phyloP scores from a whole-genome alignment of 2,113 vertebrate genomes.

The Mormyrus lacerda region DNA sequence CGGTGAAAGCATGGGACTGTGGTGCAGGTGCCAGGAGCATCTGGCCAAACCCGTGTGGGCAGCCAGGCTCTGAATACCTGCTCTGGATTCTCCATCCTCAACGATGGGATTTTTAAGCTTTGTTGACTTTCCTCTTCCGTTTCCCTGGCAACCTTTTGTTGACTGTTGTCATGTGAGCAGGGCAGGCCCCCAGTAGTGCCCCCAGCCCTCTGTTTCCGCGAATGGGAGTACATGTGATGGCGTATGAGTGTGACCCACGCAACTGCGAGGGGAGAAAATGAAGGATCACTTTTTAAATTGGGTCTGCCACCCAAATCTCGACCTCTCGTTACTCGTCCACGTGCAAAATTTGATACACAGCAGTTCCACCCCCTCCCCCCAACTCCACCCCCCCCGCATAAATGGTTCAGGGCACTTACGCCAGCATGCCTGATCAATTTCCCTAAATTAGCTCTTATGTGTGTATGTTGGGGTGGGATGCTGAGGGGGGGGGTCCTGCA shows the following conservation, averaged over 20 bases:
- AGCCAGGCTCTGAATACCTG: neutral
- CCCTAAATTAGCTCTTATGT: neutral
- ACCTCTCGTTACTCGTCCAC: neutral
- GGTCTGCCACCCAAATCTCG: neutral
- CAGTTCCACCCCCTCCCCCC: neutral
- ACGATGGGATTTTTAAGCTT: neutral
- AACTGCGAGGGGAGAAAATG: neutral
- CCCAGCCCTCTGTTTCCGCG: neutral
- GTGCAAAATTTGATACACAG: neutral
- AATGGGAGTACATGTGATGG: neutral
- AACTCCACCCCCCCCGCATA: no score
- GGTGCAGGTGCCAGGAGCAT: neutral
- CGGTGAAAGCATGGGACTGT: neutral
- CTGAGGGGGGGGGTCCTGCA: constrained; percentile 23
- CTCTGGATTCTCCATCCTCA: neutral
- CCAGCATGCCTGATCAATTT: constrained; percentile 18
- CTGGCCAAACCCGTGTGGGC: neutral
- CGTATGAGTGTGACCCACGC: neutral
- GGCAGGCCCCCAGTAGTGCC: neutral
- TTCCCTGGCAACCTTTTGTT: neutral
- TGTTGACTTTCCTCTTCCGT: neutral
- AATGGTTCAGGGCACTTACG: neutral
- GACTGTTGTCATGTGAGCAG: neutral
- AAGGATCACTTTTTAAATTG: constrained; percentile 17
- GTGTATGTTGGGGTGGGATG: neutral